Percentiles rank a stretch among this genome's conserved stretches.
Conservation (phyloP, 2,113 vertebrate species). For the Speoplatyrhinus poulsoni region DNA sequence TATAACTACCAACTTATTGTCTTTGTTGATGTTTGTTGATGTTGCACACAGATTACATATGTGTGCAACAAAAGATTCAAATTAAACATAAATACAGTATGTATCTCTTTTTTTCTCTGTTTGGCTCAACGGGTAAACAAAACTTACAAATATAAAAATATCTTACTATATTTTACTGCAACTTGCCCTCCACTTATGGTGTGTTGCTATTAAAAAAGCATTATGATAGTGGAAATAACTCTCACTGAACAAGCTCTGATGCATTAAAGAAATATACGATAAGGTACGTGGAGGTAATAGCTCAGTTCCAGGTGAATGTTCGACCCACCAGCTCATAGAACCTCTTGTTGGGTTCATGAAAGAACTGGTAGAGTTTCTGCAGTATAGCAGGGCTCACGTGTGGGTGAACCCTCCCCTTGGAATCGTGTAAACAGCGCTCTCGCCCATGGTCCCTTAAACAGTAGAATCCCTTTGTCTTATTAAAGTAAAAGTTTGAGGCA, state of each 20-base stretch:
- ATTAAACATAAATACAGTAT: conserved; percentile 9
- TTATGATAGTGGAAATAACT: conserved; percentile 23
- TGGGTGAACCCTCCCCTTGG: conserved; percentile 92
- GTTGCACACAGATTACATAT: not conserved
- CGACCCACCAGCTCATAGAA: conserved; percentile 93
- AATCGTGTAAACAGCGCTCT: conserved; percentile 92
- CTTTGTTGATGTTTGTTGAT: not conserved
- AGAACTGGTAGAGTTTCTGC: conserved; percentile 87
- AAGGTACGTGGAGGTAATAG: conserved; percentile 3
- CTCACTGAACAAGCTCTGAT: not conserved
- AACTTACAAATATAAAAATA: conserved; percentile 87
- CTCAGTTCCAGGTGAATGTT: conserved; percentile 92
- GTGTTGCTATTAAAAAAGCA: conserved; percentile 81
- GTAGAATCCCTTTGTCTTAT: conserved; percentile 96
- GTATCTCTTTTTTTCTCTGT: conserved; percentile 15
- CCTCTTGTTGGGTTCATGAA: conserved; percentile 90
- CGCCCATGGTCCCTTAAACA: conserved; percentile 88
- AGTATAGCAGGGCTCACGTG: conserved; percentile 83
- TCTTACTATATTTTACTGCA: conserved; percentile 83
- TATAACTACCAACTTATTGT: conserved; percentile 11
- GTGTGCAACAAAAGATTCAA: conserved; percentile 7
- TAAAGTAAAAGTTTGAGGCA: conserved; percentile 95
- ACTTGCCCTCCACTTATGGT: conserved; percentile 69
- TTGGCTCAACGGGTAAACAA: conserved; percentile 42
- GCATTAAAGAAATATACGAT: not conserved